These are phyloP conservation scores for Synodontis membranacea DNA, from an alignment of 2,113 vertebrate genomes.

Conservation along the genomic window DNA sequence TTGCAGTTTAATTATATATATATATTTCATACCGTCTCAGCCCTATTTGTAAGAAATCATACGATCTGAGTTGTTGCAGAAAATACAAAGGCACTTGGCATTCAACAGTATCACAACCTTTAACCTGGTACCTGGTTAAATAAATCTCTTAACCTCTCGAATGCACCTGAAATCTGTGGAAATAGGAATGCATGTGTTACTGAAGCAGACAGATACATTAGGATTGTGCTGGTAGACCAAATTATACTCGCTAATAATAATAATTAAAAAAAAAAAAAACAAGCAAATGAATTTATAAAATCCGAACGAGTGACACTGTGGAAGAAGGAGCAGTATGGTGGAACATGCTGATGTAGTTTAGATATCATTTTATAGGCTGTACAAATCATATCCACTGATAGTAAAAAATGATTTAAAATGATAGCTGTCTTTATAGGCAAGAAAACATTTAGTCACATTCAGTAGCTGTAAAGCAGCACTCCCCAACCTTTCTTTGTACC, in stretches of 20 bases:
- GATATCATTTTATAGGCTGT: too few relatives aligned
- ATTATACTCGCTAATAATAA: not conserved
- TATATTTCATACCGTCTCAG: not conserved
- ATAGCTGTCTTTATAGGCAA: too few relatives aligned
- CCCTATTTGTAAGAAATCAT: not conserved
- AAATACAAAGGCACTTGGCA: constrained; percentile 34
- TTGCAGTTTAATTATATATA: too few relatives aligned
- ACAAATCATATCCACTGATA: too few relatives aligned
- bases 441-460: too few relatives aligned
- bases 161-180: constrained; percentile 59
- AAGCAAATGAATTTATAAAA: not conserved
- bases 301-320: not conserved
- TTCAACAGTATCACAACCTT: constrained; percentile 43
- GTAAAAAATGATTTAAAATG: too few relatives aligned
- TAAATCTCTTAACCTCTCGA: constrained; percentile 57
- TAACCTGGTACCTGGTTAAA: constrained; percentile 57
- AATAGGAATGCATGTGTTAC: constrained; percentile 32
- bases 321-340: not conserved
- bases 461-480: too few relatives aligned
- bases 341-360: too few relatives aligned
- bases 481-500: too few relatives aligned
- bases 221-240: not conserved
- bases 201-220: not conserved
- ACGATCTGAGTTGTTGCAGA: not conserved
- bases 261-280: not conserved